Conservation (phyloP, 2,888 invertebrate species). For the Hetaerina titia region DNA sequence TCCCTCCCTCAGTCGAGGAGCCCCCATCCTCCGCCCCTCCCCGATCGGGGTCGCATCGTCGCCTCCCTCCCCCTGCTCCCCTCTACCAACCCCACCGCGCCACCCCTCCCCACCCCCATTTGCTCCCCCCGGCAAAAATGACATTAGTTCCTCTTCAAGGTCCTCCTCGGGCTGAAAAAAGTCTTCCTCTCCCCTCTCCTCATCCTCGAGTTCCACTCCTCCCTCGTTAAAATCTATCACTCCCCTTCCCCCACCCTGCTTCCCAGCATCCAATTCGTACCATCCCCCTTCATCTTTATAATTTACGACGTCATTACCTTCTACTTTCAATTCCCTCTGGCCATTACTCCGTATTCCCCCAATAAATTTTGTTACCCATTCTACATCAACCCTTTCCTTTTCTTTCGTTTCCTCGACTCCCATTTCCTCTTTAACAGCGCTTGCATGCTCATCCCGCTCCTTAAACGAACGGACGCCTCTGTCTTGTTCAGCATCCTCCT, state of each 20-base stretch:
- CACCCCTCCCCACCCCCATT: not conserved
- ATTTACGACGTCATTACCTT: constrained; percentile 35
- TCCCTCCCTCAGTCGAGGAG: no score
- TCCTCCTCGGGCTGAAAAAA: not conserved
- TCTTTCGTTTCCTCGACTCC: not conserved
- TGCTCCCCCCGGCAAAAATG: not conserved
- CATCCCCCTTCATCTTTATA: not conserved
- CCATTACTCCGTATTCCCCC: not conserved
- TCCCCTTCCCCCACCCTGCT: not conserved
- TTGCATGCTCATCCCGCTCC: not conserved
- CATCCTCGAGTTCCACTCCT: not conserved
- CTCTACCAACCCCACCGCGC: no score
- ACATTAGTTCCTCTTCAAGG: not conserved
- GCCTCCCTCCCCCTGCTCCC: no score
- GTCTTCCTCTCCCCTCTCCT: not conserved
- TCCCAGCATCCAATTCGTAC: not conserved
- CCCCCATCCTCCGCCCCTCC: no score
- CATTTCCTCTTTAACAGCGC: not conserved
- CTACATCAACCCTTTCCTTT: not conserved
- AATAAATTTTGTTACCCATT: not conserved
- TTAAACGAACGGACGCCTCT: not conserved
- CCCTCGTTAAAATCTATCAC: constrained; percentile 16
- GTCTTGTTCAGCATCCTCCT: not conserved
- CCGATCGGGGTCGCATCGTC: no score
- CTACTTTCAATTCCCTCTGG: constrained; percentile 13